Base-by-base conservation (phyloP, 2,113 vertebrate genomes). In the Ctenodactylus gundi region DNA sequence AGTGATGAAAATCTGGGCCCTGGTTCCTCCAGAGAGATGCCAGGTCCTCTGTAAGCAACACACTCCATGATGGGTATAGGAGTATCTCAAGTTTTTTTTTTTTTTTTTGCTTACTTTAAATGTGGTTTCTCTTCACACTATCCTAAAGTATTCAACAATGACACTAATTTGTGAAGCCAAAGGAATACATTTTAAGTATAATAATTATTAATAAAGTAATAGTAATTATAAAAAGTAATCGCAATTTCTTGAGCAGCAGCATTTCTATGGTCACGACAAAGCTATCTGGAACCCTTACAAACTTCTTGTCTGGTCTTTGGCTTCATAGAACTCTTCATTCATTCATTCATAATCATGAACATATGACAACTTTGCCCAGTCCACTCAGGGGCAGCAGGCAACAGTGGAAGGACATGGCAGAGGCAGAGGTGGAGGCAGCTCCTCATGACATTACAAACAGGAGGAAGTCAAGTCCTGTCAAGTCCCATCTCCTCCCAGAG, bases 151-250 rank as follows among this genome's bases (percentile, higher is more conserved):
- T 55, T 92, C 80, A 86, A 75, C 6, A 78, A 7, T 62, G 15
- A 9, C 72, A 41, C 57, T 92, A 72, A 80, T 92, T 82, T 82
- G n/a, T 9, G 60, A 86, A 60, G 23, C 21, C 41, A 83, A 29
- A 53, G 49, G 46, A 85, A 91, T 88, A 93, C 11, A 88, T 81
- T 36, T 94, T 77, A 91, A 85, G n/a, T 18, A 55, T 49, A 75
- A 64, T 8, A 80, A 88, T 78, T 73, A 72, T 29, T 62, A 93
- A 85, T 85, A 81, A 77, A 82, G 41, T 2, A 1, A 46, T 91
- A 29, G 77, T 78, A 81, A 92, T 93, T 87, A 86, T 72, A 77
- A 95, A 77, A 93, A 86, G 72, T 67, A 55, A 85, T 88, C 77
- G 58, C 27, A 75, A 53, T 41, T 82, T 75, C 72, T 81, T 85